A percentile compares a stretch with the other conserved stretches of the same genome.
These are phyloP conservation scores for Arenicola marina DNA, from an alignment of 2,888 invertebrate species.

Conservation along the genomic window DNA sequence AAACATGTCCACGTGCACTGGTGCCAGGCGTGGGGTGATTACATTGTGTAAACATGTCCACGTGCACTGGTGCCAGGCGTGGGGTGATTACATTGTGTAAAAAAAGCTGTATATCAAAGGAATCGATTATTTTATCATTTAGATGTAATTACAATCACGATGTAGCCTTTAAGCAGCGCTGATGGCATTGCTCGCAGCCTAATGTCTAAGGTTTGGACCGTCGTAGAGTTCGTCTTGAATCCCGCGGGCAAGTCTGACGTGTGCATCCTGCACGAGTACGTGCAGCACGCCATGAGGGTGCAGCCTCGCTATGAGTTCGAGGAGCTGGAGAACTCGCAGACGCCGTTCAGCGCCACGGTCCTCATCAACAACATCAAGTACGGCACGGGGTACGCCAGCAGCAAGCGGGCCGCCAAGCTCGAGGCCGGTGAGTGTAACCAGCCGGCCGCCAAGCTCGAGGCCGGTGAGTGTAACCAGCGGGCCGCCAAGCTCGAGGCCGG, in stretches of 20 bases:
- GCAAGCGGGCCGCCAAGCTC: constrained; percentile 94
- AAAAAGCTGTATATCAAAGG: no score
- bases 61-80: no score
- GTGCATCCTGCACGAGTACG: constrained; percentile 96
- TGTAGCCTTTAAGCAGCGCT: no score
- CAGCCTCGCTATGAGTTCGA: constrained; percentile 92
- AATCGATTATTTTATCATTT: neutral
- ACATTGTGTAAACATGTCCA: no score
- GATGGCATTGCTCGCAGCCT: no score
- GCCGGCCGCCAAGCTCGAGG: no score
- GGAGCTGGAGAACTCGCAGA: constrained; percentile 80
- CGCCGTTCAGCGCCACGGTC: constrained; percentile 92
- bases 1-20: no score
- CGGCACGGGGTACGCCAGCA: constrained; percentile 90
- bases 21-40: no score
- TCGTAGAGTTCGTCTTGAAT: constrained; percentile 92
- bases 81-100: no score
- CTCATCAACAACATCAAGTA: constrained; percentile 89
- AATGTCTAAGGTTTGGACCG: constrained; percentile 10
- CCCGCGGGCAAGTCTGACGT: constrained; percentile 94
- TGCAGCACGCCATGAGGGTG: constrained; percentile 90
- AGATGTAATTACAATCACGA: neutral
- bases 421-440: constrained; percentile 72
- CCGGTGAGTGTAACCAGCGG: no score
- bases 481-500: no score